Evolutionary conservation across 2,113 vertebrate genomes (phyloP).

Genomic region (Nothobranchius furzeri): DNA sequence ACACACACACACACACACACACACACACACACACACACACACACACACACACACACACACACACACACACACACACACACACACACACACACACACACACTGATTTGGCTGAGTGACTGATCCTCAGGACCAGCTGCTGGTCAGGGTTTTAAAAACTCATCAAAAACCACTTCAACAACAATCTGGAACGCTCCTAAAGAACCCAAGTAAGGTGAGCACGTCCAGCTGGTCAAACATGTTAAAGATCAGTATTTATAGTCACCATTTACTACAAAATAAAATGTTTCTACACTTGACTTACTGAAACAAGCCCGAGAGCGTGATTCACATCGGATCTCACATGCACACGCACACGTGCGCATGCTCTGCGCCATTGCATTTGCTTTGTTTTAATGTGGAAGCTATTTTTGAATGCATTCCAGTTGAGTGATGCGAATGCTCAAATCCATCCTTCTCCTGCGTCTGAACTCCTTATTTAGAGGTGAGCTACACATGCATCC

Average conservation of each 20-base stretch:
- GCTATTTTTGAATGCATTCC: conserved; percentile 85
- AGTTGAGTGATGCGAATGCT: conserved; percentile 74
- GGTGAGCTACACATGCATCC: conserved; percentile 69
- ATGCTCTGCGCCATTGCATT: conserved; percentile 54
- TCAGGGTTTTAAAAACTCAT: background rate
- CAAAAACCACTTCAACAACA: conserved; percentile 7
- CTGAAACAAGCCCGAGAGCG: background rate
- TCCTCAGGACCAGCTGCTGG: conserved; percentile 63
- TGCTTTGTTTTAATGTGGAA: conserved; percentile 77
- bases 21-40: too few relatives aligned
- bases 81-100: background rate
- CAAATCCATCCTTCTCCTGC: conserved; percentile 69
- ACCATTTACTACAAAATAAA: conserved; percentile 26
- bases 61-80: too few relatives aligned
- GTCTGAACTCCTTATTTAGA: conserved; percentile 82
- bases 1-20: background rate
- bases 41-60: too few relatives aligned
- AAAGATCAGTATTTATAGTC: background rate
- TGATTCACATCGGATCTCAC: background rate
- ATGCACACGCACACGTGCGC: conserved; percentile 4
- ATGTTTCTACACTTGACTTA: background rate
- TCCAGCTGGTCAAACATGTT: conserved; percentile 22
- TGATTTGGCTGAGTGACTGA: conserved; percentile 61
- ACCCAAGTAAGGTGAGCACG: background rate
- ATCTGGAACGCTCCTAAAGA: conserved; percentile 10